These are phyloP conservation scores for Novumbra hubbsi DNA, from an alignment of 2,797 vertebrate genomes.

Conservation along the genomic window DNA sequence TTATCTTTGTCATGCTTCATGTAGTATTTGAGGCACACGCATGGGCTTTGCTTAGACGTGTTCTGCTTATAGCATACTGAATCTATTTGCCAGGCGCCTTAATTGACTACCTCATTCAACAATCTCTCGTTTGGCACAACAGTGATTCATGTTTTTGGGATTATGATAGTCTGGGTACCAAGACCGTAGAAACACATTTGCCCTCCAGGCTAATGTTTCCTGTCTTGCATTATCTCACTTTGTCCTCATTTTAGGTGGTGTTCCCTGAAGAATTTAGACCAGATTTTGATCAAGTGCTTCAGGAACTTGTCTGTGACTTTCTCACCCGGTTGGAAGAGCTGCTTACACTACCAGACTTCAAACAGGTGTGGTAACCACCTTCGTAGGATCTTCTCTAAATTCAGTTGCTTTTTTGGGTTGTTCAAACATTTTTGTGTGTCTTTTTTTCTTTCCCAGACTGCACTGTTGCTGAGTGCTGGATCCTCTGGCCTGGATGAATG, in stretches of 20 bases:
- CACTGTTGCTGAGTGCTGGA: conserved; percentile 68
- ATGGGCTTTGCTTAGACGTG: too few relatives aligned
- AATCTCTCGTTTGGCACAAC: not conserved
- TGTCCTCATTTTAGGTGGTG: conserved; percentile 2
- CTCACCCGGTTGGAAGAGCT: conserved; percentile 5
- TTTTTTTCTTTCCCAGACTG: conserved; percentile 46
- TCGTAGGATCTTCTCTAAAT: not conserved
- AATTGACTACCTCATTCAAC: too few relatives aligned
- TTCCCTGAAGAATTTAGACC: conserved; percentile 7
- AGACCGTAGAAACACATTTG: not conserved
- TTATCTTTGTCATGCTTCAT: too few relatives aligned
- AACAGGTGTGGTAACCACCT: not conserved
- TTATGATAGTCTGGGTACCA: not conserved
- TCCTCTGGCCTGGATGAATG: conserved; percentile 71
- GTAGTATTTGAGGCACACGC: too few relatives aligned
- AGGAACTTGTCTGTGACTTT: conserved; percentile 8
- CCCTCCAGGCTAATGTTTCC: not conserved
- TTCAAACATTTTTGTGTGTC: not conserved
- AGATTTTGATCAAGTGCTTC: conserved; percentile 8
- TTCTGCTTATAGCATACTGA: too few relatives aligned
- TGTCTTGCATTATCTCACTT: not conserved
- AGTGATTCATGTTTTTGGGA: not conserved
- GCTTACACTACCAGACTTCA: conserved; percentile 12
- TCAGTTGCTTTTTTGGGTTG: too few relatives aligned
- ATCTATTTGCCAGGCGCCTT: too few relatives aligned